Conservation (phyloP, 2,888 invertebrate genomes). For the Tinea trinotella region DNA sequence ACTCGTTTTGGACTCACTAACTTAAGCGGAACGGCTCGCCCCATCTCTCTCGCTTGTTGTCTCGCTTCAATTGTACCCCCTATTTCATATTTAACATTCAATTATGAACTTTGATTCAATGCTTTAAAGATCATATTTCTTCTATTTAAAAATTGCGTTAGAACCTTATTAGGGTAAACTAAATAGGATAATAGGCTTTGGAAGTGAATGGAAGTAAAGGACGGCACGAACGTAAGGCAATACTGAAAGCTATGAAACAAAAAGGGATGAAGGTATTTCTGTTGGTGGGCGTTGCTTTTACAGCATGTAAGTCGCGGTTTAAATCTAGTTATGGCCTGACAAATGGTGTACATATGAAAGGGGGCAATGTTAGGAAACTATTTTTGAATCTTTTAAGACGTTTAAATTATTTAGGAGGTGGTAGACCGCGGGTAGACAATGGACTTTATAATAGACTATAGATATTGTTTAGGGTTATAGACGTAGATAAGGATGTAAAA, state of each 20-base stretch:
- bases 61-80: conserved; percentile 62
- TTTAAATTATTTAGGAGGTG: conserved; percentile 70
- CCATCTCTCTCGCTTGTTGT: conserved; percentile 51
- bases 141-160: background rate
- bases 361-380: conserved; percentile 72
- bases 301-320: conserved; percentile 58
- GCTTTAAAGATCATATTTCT: background rate
- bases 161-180: background rate
- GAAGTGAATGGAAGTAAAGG: background rate
- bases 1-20: conserved; percentile 69
- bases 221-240: background rate
- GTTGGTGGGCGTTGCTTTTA: conserved; percentile 49
- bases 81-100: conserved; percentile 29
- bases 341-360: conserved; percentile 72
- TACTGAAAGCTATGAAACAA: background rate
- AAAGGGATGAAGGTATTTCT: conserved; percentile 34
- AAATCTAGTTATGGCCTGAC: conserved; percentile 72
- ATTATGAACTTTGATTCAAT: background rate
- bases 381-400: conserved; percentile 74
- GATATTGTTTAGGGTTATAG: conserved; percentile 53
- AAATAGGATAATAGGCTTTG: background rate
- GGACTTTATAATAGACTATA: conserved; percentile 72
- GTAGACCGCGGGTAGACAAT: conserved; percentile 65
- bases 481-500: conserved; percentile 64
- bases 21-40: conserved; percentile 61